Percentiles rank a stretch among this genome's conserved stretches.
Conservation (phyloP, 92 coral and sea anemone species). For the Pocillopora grandis region DNA sequence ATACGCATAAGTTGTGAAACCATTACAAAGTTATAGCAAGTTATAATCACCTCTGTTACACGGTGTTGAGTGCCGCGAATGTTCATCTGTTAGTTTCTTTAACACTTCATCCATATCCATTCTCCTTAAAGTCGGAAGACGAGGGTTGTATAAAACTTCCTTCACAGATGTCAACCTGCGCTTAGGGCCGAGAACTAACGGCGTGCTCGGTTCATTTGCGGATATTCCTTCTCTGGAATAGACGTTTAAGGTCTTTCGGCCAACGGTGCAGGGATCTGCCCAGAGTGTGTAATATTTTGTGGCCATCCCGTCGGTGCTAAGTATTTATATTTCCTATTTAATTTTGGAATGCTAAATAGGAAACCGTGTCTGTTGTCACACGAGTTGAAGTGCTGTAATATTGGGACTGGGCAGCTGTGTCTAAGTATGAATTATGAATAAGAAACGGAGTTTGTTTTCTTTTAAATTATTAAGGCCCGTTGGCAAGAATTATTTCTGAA, state of each 20-base stretch:
- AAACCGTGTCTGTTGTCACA: neutral
- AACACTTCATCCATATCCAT: constrained; percentile 94
- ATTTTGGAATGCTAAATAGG: too few relatives aligned
- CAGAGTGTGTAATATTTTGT: constrained; percentile 65
- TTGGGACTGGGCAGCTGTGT: constrained; percentile 9
- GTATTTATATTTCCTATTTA: neutral
- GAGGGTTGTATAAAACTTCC: constrained; percentile 82
- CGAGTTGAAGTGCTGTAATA: neutral
- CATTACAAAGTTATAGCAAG: neutral
- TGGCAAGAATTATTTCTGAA: too few relatives aligned
- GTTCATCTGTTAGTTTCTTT: constrained; percentile 73
- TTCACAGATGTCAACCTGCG: constrained; percentile 79
- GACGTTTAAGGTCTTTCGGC: constrained; percentile 58
- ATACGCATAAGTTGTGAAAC: neutral
- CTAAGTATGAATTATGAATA: neutral
- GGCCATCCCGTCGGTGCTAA: constrained; percentile 29
- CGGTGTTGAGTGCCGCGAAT: constrained; percentile 76
- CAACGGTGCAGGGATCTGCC: constrained; percentile 49
- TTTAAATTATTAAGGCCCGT: too few relatives aligned
- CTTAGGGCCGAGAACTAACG: constrained; percentile 11
- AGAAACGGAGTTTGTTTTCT: too few relatives aligned
- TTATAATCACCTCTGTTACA: constrained; percentile 64
- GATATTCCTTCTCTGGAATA: constrained; percentile 19
- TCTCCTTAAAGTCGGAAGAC: constrained; percentile 82
- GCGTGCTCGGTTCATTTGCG: neutral